Evolutionary conservation across 1,140 invertebrate species (phyloP), one percentile per base, ranked within the genome.

Genomic region (Nautilus pompilius): DNA sequence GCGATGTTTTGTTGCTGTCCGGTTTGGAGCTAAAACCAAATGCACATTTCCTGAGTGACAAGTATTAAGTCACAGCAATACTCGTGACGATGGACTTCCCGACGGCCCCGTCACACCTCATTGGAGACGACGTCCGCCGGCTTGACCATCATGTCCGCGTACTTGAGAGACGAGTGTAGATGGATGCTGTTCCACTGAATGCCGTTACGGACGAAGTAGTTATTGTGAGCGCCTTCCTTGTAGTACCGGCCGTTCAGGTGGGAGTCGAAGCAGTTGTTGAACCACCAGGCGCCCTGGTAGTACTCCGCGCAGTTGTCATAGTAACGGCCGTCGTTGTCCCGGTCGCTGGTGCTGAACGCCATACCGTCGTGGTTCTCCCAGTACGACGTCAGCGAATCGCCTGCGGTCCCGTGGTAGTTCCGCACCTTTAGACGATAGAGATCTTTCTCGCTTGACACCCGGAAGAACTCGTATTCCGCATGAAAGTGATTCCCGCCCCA

Each of bases 241-340:
- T 84, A 84, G 79, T 95, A 96, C 63, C 90, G 89, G 3, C 93
- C 94, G 80, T 96, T 97, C 30, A 96, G 87, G 84, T 96, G 95
- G 1, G 92, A 92, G 77, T 95, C 92, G 75, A 95, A 94, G 82
- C 95, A 98, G 79, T 93, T 91, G 41, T 81, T 83, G 67, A 83
- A 86, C 85, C 85, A 86, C 85, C 85, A 86, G 4, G 81, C 85
- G 15, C 84, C 84, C 15, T 78, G 68, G 70, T 83, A 85, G 58
- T 81, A 76, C 53, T 86, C 78, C 0, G 90, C 89, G 74, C 91
- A 92, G 62, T 87, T 88, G 56, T 89, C 89, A 45, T 90, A 88
- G 45, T 83, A 81, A 76, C 88, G 87, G 13, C 85, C 85, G 73
- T 92, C 90, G 69, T 91, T 89, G 74, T 92, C 90, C 22, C 83